A percentile compares a stretch with the other conserved stretches of the same genome.
Evolutionary conservation across 2,797 vertebrate genomes (phyloP).

Genomic region (Enteromius mattozi): DNA sequence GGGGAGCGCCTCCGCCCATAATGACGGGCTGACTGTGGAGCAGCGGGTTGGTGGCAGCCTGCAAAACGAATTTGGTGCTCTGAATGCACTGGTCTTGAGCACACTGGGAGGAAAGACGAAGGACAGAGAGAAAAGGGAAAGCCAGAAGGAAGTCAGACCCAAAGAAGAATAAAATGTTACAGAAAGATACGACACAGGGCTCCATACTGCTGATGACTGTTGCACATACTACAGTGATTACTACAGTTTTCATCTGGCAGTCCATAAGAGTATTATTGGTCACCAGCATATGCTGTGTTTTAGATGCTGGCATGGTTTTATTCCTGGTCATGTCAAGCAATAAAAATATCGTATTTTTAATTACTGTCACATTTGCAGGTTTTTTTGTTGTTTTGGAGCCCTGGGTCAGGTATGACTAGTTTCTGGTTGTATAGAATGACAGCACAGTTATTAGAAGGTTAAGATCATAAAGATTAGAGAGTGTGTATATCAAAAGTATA

Average conservation of each 20-base stretch:
- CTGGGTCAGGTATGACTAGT: not conserved
- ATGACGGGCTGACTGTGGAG: constrained; percentile 86
- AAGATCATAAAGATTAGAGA: not conserved
- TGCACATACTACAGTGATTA: not conserved
- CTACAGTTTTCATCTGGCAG: not conserved
- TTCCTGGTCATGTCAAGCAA: not conserved
- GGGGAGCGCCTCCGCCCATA: constrained; percentile 80
- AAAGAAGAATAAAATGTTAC: constrained; percentile 52
- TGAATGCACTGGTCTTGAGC: constrained; percentile 96
- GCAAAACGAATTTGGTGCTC: constrained; percentile 96
- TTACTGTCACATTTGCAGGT: not conserved
- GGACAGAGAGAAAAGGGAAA: constrained; percentile 4
- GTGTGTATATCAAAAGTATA: not conserved
- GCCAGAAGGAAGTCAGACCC: constrained; percentile 55
- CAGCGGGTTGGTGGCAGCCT: constrained; percentile 89
- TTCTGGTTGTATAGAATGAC: not conserved
- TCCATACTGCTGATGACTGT: not conserved
- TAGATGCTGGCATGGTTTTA: not conserved
- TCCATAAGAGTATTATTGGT: not conserved
- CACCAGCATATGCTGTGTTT: not conserved
- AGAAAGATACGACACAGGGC: constrained; percentile 33
- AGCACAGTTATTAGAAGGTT: not conserved
- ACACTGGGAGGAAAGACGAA: constrained; percentile 79
- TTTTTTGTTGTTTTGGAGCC: not conserved
- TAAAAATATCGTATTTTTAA: not conserved